These are phyloP conservation scores for Vandiemenella viatica DNA, from an alignment of 2,888 invertebrate species.

Conservation along the genomic window DNA sequence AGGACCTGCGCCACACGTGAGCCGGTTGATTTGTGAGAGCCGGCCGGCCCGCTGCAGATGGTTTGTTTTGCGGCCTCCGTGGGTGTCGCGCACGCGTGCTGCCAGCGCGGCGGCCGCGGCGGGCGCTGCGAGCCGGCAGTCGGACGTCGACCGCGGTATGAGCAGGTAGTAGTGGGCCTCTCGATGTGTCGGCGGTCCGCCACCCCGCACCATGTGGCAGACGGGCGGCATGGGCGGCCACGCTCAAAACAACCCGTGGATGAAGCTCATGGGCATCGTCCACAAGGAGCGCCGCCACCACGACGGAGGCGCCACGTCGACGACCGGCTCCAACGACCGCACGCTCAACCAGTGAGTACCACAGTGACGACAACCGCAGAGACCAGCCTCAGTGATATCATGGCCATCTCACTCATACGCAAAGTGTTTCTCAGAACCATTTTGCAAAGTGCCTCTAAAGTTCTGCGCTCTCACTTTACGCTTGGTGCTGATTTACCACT, in stretches of 20 bases:
- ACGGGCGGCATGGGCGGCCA: slow-evolving; percentile 59
- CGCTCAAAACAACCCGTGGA: slow-evolving; percentile 64
- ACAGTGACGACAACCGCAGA: too few relatives aligned
- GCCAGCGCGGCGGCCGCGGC: background rate
- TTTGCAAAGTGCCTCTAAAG: too few relatives aligned
- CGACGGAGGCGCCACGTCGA: slow-evolving; percentile 31
- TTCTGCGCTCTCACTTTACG: too few relatives aligned
- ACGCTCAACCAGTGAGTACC: slow-evolving; percentile 54
- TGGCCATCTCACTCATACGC: too few relatives aligned
- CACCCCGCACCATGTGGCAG: slow-evolving; percentile 46
- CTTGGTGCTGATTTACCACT: too few relatives aligned
- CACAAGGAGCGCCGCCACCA: slow-evolving; percentile 58
- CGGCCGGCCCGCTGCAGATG: too few relatives aligned
- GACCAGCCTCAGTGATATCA: too few relatives aligned
- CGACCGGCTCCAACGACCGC: slow-evolving; percentile 42
- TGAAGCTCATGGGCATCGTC: slow-evolving; percentile 68
- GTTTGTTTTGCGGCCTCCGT: too few relatives aligned
- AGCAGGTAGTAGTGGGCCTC: background rate
- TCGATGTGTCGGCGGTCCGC: too few relatives aligned
- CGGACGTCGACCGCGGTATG: background rate
- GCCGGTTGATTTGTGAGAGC: too few relatives aligned
- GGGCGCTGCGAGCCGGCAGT: background rate
- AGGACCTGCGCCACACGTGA: too few relatives aligned
- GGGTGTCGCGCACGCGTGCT: background rate
- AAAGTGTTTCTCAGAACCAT: too few relatives aligned